Base-by-base conservation (phyloP, 2,113 vertebrate genomes). In the Astur gentilis region DNA sequence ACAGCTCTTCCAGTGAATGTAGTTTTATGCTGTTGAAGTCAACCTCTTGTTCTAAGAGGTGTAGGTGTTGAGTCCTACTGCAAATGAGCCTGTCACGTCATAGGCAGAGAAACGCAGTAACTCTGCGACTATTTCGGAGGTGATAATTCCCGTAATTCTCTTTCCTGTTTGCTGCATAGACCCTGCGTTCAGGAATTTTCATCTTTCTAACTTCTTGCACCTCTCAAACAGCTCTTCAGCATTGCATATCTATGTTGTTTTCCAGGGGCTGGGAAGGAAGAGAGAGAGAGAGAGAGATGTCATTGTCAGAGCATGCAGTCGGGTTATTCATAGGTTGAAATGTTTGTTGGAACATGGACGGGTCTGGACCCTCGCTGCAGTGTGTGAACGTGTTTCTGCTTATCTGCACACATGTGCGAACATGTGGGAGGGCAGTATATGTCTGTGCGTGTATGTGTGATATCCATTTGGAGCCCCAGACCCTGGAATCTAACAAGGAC, bases 221-320 rank as follows among this genome's bases (percentile, higher is more conserved):
- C 11, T 73, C 36, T 50, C 52, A 54, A 44, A 23, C 1, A 16
- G 6, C 16, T 32, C 19, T 69, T 60, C 13, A 25, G 21, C 23
- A 29, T 17, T 2, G 12, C 2, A 14, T 29, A 52, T 7, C 52
- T 27, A 3, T 5, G 1, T 8, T 31, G 21, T 25, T 76, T 42
- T 23, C 50, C 14, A 8, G 2, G 8, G 18, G 19, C 4, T 5
- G 40, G 40, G 16, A 20, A 25, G 49, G 14, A 9, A 26, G 49
- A 32, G 17, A 42, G 12, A 25, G 4, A 40, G 12, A 31, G 4
- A 36, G 13, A 3, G 5, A 23, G 0, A 13, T 15, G 32, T 7
- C 34, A 18, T 29, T 31, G 17, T 34, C 34, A 20, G 61, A 72
- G 22, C 0, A 0, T 23, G 7, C 3, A 1, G 42, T 29, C 13